A percentile compares a stretch with the other conserved stretches of the same genome.
These are phyloP conservation scores for Catostylus mosaicus DNA, from an alignment of 30 jellyfish, hydroid and myxozoan species.

Conservation along the genomic window DNA sequence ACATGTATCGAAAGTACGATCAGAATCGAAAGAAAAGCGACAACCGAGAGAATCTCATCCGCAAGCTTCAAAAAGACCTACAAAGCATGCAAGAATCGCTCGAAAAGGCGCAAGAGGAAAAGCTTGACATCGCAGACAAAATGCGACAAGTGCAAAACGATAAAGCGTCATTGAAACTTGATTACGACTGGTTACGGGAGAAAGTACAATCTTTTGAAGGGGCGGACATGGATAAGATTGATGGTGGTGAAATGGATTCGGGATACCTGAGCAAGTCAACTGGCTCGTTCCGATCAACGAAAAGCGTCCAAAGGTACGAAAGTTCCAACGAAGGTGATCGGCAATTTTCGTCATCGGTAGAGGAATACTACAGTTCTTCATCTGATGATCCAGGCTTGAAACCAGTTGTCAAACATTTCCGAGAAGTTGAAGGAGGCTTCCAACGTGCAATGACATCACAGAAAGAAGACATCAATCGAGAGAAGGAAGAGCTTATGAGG, in stretches of 20 bases:
- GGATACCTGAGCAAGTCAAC: conserved; percentile 65
- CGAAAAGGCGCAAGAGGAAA: conserved; percentile 89
- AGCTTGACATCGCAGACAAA: conserved; percentile 82
- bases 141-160: conserved; percentile 96
- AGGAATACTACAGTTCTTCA: conserved; percentile 76
- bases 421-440: conserved; percentile 77
- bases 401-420: conserved; percentile 80
- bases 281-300: conserved; percentile 55
- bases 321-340: conserved; percentile 75
- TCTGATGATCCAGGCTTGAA: conserved; percentile 71
- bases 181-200: conserved; percentile 84
- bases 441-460: conserved; percentile 79
- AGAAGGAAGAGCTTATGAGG: conserved; percentile 91
- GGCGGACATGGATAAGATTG: conserved; percentile 33
- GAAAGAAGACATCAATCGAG: conserved; percentile 70
- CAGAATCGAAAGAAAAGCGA: conserved; percentile 84
- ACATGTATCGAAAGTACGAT: conserved; percentile 89
- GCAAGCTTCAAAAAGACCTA: conserved; percentile 84
- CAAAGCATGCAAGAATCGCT: conserved; percentile 79
- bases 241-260: conserved; percentile 58
- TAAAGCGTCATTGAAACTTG: conserved; percentile 82
- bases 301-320: conserved; percentile 57
- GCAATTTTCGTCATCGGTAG: conserved; percentile 60
- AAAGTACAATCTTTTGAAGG: conserved; percentile 63
- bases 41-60: conserved; percentile 74